Percentiles rank a stretch among this genome's conserved stretches.
Conservation (phyloP, 2,797 vertebrate species). For the Alectoris magna region DNA sequence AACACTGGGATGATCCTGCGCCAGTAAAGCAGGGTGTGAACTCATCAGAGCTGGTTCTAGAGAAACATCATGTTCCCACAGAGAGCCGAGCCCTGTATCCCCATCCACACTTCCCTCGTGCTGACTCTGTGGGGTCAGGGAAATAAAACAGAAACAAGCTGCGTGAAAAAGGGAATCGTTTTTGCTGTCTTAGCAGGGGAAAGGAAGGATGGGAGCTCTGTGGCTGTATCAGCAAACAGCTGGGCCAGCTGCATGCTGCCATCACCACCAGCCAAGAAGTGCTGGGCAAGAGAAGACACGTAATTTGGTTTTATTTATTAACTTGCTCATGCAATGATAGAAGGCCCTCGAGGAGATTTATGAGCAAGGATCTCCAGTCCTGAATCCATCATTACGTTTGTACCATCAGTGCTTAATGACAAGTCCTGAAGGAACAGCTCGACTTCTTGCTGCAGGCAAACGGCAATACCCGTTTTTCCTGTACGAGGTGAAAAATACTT, state of each 20-base stretch:
- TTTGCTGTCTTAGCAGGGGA: background rate
- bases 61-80: background rate
- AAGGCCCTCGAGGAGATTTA: background rate
- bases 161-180: background rate
- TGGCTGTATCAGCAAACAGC: background rate
- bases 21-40: background rate
- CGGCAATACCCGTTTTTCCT: background rate
- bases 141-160: background rate
- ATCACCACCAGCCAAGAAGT: background rate
- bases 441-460: background rate
- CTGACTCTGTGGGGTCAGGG: background rate
- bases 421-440: background rate
- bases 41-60: rapidly evolving
- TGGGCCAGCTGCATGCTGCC: rapidly evolving
- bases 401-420: background rate
- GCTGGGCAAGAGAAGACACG: background rate
- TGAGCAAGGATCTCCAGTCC: background rate
- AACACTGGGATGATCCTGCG: background rate
- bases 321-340: background rate
- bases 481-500: background rate
- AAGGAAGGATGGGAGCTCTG: rapidly evolving
- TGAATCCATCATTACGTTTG: rapidly evolving
- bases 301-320: background rate
- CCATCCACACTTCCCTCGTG: background rate
- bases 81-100: background rate